phyloP scores from a whole-genome alignment of 2,888 invertebrate species.

The Cosmia trapezina region DNA sequence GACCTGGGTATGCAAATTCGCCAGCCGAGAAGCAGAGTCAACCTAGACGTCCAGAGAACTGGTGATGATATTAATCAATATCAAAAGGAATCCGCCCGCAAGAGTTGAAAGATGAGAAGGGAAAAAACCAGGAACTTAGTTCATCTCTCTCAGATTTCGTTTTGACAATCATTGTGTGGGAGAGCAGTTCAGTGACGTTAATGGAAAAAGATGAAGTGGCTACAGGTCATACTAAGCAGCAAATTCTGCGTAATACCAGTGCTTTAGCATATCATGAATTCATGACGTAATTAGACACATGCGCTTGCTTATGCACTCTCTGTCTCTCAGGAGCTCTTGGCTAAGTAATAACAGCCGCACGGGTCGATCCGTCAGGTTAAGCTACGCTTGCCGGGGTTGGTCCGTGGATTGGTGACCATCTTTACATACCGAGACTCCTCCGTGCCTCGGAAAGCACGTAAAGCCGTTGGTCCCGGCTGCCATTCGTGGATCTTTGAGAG shows the following conservation, averaged over 20 bases:
- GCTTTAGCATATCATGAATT: conserved; percentile 27
- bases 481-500: no score
- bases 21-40: not conserved
- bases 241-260: conserved; percentile 14
- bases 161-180: not conserved
- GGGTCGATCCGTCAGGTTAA: no score
- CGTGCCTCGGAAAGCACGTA: no score
- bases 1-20: not conserved
- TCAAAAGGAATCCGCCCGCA: not conserved
- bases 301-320: conserved; percentile 1
- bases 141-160: not conserved
- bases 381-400: no score
- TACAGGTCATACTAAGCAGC: conserved; percentile 31
- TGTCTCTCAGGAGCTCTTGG: no score
- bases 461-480: no score
- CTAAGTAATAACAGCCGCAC: no score
- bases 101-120: not conserved
- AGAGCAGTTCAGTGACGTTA: conserved; percentile 8
- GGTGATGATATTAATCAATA: conserved; percentile 6
- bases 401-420: no score
- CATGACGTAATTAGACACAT: conserved; percentile 23
- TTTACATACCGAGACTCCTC: no score
- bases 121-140: not conserved
- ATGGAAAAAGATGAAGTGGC: not conserved
- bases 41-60: no score